Evolutionary conservation across 2,113 vertebrate genomes (phyloP), one percentile per base, ranked within the genome.

Genomic region (Lophochroa leadbeateri): DNA sequence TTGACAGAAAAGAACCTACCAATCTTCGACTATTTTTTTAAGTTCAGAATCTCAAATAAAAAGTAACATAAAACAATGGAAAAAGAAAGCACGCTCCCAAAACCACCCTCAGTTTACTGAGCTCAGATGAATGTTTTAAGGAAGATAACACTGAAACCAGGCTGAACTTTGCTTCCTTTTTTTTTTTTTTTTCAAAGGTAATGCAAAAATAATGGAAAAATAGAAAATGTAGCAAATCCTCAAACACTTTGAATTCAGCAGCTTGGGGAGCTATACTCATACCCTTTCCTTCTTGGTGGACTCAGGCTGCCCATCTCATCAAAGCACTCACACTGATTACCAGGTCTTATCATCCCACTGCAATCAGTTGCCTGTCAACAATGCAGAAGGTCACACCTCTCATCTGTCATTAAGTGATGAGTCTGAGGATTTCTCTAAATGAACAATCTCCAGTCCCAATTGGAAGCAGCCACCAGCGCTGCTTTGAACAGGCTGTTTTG

Each of bases 301-400:
- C 50, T 33, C 35, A 29, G 61, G 39, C 58, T 67, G 41, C 60
- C 43, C 55, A 80, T 29, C 88, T 81, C 49, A 75, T 37, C 76
- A 84, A 86, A 95, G 86, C 24, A 67, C 64, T 88, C 43, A 12
- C 0, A 2, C 57, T 84, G 84, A 96, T 95, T 76, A 90, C 70
- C 75, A 41, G 68, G 63, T 49, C 88, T 91, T 78, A 69, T 79
- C 82, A 53, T 43, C 33, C 43, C 24, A 3, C 39, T 29, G 14
- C 41, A 92, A 86, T 92, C 69, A 94, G 72, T 53, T 10, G 24
- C 85, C 94, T 79, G 88, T 61, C 92, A 91, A 11, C 72, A 94
- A 44, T 5, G 4, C 44, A 72, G 55, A 67, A 77, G 76, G 88
- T 91, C 63, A 47, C 57, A 72, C 75, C 81, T 95, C 92, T 67